Conservation (phyloP, 2,888 invertebrate genomes). For the Cactoblastis cactorum region DNA sequence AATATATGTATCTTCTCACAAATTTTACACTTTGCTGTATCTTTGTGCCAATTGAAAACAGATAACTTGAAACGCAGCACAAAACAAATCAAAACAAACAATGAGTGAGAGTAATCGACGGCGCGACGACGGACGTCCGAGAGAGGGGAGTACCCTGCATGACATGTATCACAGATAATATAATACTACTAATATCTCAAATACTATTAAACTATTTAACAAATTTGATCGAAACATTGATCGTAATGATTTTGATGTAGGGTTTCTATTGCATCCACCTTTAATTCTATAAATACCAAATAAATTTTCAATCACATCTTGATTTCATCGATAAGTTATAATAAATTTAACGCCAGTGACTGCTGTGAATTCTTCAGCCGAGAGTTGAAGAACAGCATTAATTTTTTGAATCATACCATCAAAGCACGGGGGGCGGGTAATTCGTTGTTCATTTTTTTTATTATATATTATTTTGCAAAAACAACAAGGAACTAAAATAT, state of each 20-base stretch:
- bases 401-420: not conserved
- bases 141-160: too few species aligned
- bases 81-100: too few species aligned
- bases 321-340: not conserved
- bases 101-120: too few species aligned
- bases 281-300: not conserved
- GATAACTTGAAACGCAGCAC: too few species aligned
- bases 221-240: too few species aligned
- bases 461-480: not conserved
- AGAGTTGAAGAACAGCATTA: not conserved
- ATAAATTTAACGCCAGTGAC: not conserved
- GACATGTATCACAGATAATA: too few species aligned
- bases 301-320: not conserved
- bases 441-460: not conserved
- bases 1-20: slow-evolving; percentile 23
- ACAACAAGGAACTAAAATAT: too few species aligned
- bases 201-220: too few species aligned
- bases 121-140: too few species aligned
- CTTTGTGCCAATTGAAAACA: too few species aligned
- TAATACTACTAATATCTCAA: too few species aligned
- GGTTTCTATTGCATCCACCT: not conserved
- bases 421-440: not conserved
- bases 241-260: not conserved
- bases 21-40: slow-evolving; percentile 23
- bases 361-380: not conserved